A percentile compares a stretch with the other conserved stretches of the same genome.
Conservation (phyloP, 2,113 vertebrate genomes). For the Oplegnathus fasciatus region DNA sequence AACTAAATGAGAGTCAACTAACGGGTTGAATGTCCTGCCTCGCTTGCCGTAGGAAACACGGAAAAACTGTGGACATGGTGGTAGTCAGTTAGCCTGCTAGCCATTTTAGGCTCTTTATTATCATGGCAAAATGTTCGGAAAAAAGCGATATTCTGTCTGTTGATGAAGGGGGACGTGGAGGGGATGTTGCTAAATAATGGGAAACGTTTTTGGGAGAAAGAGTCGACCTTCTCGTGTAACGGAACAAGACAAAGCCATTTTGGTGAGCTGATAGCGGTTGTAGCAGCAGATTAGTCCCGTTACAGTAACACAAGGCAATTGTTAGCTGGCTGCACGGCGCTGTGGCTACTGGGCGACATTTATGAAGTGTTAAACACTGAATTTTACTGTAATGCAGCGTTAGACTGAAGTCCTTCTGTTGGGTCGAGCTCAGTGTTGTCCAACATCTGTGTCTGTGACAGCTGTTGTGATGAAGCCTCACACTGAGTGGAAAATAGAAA, state of each 20-base stretch:
- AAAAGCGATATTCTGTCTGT: conserved; percentile 16
- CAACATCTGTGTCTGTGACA: not conserved
- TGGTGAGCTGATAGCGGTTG: conserved; percentile 84
- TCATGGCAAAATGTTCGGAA: conserved; percentile 21
- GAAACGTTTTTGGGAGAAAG: conserved; percentile 93
- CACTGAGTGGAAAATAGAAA: not conserved
- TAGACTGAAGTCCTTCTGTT: not conserved
- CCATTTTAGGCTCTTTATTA: conserved; percentile 25
- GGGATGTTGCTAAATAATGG: conserved; percentile 88
- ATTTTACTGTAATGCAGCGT: not conserved
- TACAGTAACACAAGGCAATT: not conserved
- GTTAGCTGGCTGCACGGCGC: not conserved
- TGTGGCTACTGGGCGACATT: not conserved
- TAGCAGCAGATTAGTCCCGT: conserved; percentile 44
- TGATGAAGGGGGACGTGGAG: conserved; percentile 54
- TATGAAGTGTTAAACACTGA: not conserved
- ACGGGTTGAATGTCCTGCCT: conserved; percentile 1
- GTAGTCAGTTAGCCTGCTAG: conserved; percentile 48
- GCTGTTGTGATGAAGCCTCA: not conserved
- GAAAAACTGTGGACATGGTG: conserved; percentile 28
- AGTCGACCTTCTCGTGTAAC: conserved; percentile 91
- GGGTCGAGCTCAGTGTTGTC: not conserved
- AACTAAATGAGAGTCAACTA: no score
- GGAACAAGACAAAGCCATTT: conserved; percentile 91
- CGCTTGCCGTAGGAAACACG: conserved; percentile 70